These are phyloP conservation scores for Amblyopsis rosae DNA, from an alignment of 2,113 vertebrate species.

Conservation along the genomic window DNA sequence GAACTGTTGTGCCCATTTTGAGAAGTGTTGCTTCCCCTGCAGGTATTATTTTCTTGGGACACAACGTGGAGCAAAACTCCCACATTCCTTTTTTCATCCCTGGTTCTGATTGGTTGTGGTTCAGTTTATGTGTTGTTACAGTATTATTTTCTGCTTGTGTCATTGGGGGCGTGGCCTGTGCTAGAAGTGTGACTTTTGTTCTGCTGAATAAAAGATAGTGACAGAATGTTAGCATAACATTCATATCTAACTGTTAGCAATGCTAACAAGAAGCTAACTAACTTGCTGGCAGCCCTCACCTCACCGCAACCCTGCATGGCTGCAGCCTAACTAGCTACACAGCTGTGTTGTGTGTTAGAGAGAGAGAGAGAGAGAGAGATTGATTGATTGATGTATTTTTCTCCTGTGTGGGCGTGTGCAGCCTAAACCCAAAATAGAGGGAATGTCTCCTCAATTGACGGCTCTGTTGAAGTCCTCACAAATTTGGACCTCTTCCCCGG, in stretches of 20 bases:
- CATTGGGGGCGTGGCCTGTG: too few relatives aligned
- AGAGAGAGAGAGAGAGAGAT: neutral
- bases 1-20: neutral
- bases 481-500: constrained; percentile 8
- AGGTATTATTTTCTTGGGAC: neutral
- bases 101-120: neutral
- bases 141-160: neutral
- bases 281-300: neutral
- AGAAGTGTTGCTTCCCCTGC: neutral
- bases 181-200: neutral
- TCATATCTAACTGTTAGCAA: neutral
- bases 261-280: neutral
- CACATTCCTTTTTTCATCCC: neutral
- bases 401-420: constrained; percentile 17
- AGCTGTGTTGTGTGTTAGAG: neutral
- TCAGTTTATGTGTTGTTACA: neutral
- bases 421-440: constrained; percentile 51
- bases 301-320: neutral
- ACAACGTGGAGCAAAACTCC: neutral
- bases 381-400: neutral
- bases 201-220: neutral
- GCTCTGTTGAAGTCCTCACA: constrained; percentile 53
- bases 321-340: neutral
- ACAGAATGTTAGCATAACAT: neutral
- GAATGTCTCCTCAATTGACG: constrained; percentile 58